Evolutionary conservation across 2,113 vertebrate genomes (phyloP), one percentile per base, ranked within the genome.

Genomic region (Melanostigma gelatinosum): DNA sequence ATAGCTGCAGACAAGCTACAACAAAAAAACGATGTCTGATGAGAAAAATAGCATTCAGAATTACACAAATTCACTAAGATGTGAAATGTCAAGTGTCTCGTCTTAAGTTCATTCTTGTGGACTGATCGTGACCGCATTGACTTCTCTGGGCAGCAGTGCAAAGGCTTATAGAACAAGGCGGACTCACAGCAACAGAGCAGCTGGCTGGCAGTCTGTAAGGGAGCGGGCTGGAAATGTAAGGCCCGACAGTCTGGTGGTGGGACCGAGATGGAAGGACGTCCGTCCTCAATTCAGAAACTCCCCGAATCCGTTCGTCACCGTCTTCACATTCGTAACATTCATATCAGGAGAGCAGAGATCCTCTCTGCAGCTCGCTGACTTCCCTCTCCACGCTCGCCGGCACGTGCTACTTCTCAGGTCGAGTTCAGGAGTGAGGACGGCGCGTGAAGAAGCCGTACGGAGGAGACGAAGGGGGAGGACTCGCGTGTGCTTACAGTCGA

Each of bases 401-500:
- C 55, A 18, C 40, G 72, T 85, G 81, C 66, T 73, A 67, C 77
- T 24, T 83, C 57, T 86, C 61, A 0, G 72, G 57, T 55, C 34
- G 36, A 72, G 74, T 54, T 71, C 12, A 38, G 86, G 60, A 38
- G 68, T 64, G 48, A 80, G 68, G 74, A 70, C 46, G 64, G 78
- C 64, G 75, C 38, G 27, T 58, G 64, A 64, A 73, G 72, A 80
- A 75, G 81, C 77, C 64, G 61, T 62, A 36, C 11, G 12, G 40
- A 61, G 40, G 61, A 36, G 64, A 70, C 36, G 12, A 16, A 34
- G 42, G 34, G n/a, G 67, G 20, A 46, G 0, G 8, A 40, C 82
- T 83, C 13, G 20, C 8, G 60, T 11, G 67, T 54, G 58, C 65
- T 97, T 95, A 99, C 82, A 99, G 95, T 91, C 97, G 97, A 87